These are phyloP conservation scores for Ischnus inquisitorius DNA, from an alignment of 2,888 invertebrate species.

Conservation along the genomic window DNA sequence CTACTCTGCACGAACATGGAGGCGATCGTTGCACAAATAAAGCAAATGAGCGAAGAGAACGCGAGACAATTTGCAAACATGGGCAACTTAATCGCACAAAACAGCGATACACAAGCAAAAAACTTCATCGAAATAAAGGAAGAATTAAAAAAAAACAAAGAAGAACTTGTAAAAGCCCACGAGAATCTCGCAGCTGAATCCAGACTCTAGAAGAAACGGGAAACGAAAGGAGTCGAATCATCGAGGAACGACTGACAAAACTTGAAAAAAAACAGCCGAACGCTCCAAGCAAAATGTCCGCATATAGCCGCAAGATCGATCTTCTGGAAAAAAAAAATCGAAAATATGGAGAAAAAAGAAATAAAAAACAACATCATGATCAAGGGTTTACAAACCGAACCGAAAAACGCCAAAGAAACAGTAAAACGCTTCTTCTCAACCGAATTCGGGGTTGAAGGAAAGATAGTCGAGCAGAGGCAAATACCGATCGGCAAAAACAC, in stretches of 20 bases:
- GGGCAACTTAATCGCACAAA: constrained; percentile 17
- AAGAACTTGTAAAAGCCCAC: constrained; percentile 17
- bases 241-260: constrained; percentile 9
- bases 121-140: constrained; percentile 19
- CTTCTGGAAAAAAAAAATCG: not conserved
- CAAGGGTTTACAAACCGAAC: constrained; percentile 18
- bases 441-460: constrained; percentile 68
- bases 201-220: constrained; percentile 11
- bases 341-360: not conserved
- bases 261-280: not conserved
- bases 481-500: constrained; percentile 27
- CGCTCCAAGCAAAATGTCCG: not conserved
- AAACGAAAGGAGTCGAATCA: not conserved
- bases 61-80: constrained; percentile 29
- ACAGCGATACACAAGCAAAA: not conserved
- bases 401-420: constrained; percentile 22
- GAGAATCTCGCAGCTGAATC: not conserved
- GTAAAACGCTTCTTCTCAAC: constrained; percentile 6
- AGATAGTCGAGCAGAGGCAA: constrained; percentile 45
- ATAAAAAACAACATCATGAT: constrained; percentile 38
- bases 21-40: constrained; percentile 14
- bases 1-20: constrained; percentile 3
- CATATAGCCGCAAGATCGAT: not conserved
- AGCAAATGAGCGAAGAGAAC: constrained; percentile 25
- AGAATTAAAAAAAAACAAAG: constrained; percentile 20